Evolutionary conservation across 2,888 invertebrate species (phyloP).

Genomic region (Ernsta delagoae): DNA sequence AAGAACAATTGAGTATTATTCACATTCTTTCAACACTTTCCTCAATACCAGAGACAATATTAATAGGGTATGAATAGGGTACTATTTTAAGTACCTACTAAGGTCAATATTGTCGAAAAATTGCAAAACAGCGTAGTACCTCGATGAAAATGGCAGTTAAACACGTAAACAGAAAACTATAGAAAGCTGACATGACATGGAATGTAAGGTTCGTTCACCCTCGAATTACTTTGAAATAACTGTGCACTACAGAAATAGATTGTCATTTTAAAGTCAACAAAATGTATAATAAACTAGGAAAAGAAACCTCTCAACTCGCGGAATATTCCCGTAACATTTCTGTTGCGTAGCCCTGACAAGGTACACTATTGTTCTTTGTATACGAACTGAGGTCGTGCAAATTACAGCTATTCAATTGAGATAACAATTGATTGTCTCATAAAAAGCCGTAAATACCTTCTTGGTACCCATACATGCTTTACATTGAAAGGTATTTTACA

Average conservation of each 20-base stretch:
- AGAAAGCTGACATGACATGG: slow-evolving; percentile 28
- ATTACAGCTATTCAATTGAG: background rate
- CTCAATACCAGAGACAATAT: no score
- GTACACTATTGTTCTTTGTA: slow-evolving; percentile 60
- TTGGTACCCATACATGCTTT: background rate
- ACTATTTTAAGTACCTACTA: background rate
- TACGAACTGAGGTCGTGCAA: slow-evolving; percentile 57
- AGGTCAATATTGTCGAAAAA: background rate
- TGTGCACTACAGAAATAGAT: background rate
- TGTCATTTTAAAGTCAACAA: background rate
- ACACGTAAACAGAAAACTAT: slow-evolving; percentile 40
- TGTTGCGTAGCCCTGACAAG: slow-evolving; percentile 8
- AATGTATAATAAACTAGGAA: background rate
- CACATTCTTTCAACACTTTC: no score
- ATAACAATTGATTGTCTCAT: background rate
- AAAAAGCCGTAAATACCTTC: background rate
- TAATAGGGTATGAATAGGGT: background rate
- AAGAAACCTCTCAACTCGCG: background rate
- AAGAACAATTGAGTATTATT: no score
- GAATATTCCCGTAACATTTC: slow-evolving; percentile 23
- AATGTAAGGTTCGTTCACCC: slow-evolving; percentile 43
- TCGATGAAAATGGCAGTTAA: slow-evolving; percentile 9
- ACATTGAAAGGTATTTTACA: background rate
- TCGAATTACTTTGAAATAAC: background rate
- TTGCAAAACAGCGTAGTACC: background rate